These are phyloP conservation scores for Rhysida immarginata DNA, from an alignment of 1,140 invertebrate species.

Conservation along the genomic window DNA sequence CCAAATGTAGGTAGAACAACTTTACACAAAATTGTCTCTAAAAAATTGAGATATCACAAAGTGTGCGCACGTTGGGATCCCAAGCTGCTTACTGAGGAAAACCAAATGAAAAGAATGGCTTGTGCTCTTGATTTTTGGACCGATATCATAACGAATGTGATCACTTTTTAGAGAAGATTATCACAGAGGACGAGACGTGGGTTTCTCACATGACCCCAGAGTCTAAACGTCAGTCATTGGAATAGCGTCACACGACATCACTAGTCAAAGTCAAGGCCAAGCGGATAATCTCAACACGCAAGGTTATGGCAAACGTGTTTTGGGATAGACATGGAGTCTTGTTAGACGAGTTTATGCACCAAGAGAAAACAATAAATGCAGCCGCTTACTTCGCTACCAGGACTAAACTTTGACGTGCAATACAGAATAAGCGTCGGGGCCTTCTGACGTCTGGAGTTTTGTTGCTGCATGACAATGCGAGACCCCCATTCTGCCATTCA, in stretches of 20 bases:
- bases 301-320: conserved; percentile 1
- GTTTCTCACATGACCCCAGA: conserved; percentile 19
- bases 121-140: conserved; percentile 10
- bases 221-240: conserved; percentile 12
- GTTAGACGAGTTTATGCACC: background rate
- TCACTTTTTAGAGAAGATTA: conserved; percentile 14
- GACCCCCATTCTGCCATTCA: conserved; percentile 19
- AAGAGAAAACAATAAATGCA: background rate
- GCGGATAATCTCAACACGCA: background rate
- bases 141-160: conserved; percentile 12
- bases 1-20: background rate
- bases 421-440: conserved; percentile 16
- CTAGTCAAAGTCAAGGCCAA: conserved; percentile 4
- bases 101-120: conserved; percentile 12
- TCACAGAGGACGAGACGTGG: conserved; percentile 22
- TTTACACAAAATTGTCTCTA: background rate
- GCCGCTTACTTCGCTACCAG: conserved; percentile 10
- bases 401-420: conserved; percentile 9
- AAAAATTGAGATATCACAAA: background rate
- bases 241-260: background rate
- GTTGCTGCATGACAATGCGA: conserved; percentile 26
- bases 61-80: conserved; percentile 13
- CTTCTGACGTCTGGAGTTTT: conserved; percentile 15
- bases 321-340: conserved; percentile 2
- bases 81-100: conserved; percentile 15